phyloP scores from a whole-genome alignment of 2,888 invertebrate genomes.

The Plebejus anna region DNA sequence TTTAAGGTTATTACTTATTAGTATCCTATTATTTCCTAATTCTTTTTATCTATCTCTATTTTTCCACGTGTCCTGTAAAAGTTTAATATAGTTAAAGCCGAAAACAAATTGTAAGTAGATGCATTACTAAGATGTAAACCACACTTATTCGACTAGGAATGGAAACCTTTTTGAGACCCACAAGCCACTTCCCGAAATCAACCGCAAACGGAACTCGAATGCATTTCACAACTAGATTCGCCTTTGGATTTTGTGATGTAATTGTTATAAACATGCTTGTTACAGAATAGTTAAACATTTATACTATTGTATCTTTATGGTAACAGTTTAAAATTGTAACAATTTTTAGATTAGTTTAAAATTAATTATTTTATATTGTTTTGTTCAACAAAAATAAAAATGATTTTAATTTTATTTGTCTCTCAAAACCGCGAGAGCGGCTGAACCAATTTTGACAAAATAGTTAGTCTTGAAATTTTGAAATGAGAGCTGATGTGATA shows the following conservation, averaged over 20 bases:
- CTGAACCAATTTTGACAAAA: no score
- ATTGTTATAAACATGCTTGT: background rate
- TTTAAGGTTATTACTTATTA: no score
- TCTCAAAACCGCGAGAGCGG: no score
- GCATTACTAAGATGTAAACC: conserved; percentile 16
- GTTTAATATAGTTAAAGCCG: background rate
- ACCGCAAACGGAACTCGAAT: conserved; percentile 24
- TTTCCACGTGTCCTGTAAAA: background rate
- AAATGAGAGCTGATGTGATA: no score
- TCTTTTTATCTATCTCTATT: no score
- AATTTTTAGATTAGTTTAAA: no score
- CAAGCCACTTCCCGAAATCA: conserved; percentile 28
- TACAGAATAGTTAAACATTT: background rate
- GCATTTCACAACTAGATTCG: conserved; percentile 17
- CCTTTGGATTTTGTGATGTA: conserved; percentile 16
- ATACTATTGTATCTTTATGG: background rate
- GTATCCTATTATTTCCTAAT: no score
- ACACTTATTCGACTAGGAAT: conserved; percentile 17
- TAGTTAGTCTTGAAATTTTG: no score
- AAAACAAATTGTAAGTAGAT: background rate
- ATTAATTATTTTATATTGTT: no score
- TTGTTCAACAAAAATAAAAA: no score
- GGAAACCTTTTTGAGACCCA: conserved; percentile 16
- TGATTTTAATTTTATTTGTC: no score
- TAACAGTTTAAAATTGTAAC: background rate